These are phyloP conservation scores for Rhagophthalmus giganteus DNA, from an alignment of 2,888 invertebrate genomes.

Conservation along the genomic window DNA sequence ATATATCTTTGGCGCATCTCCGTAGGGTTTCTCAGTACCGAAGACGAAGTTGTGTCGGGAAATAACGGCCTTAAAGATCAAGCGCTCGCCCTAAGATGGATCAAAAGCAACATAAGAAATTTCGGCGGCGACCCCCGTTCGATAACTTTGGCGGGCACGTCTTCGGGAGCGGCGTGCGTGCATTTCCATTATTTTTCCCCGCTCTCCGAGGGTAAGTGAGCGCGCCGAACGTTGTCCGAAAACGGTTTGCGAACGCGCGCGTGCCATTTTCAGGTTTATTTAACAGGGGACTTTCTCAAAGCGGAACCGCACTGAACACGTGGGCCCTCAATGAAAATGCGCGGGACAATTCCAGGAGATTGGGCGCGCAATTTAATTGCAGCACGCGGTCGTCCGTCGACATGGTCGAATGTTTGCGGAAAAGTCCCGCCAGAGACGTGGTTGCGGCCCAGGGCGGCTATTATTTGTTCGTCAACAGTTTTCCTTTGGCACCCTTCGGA, in stretches of 20 bases:
- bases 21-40: slow-evolving; percentile 52
- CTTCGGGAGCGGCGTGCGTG: slow-evolving; percentile 49
- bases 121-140: slow-evolving; percentile 52
- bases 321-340: slow-evolving; percentile 60
- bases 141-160: slow-evolving; percentile 47
- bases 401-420: slow-evolving; percentile 67
- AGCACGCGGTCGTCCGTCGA: slow-evolving; percentile 57
- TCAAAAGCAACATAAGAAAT: slow-evolving; percentile 46
- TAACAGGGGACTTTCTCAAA: slow-evolving; percentile 67
- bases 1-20: no score
- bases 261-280: slow-evolving; percentile 59
- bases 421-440: slow-evolving; percentile 61
- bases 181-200: slow-evolving; percentile 51
- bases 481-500: slow-evolving; percentile 44
- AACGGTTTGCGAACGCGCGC: no score
- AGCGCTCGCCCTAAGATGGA: slow-evolving; percentile 47
- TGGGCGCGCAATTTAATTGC: slow-evolving; percentile 67
- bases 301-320: slow-evolving; percentile 67
- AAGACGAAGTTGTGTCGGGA: slow-evolving; percentile 48
- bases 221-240: no score
- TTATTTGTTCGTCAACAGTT: slow-evolving; percentile 59
- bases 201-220: slow-evolving; percentile 39
- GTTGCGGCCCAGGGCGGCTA: slow-evolving; percentile 60
- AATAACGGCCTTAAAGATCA: slow-evolving; percentile 53
- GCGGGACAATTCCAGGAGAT: slow-evolving; percentile 61